phyloP scores from a whole-genome alignment of 53 echinoderm and acorn worm genomes.

The Apostichopus leukothele region DNA sequence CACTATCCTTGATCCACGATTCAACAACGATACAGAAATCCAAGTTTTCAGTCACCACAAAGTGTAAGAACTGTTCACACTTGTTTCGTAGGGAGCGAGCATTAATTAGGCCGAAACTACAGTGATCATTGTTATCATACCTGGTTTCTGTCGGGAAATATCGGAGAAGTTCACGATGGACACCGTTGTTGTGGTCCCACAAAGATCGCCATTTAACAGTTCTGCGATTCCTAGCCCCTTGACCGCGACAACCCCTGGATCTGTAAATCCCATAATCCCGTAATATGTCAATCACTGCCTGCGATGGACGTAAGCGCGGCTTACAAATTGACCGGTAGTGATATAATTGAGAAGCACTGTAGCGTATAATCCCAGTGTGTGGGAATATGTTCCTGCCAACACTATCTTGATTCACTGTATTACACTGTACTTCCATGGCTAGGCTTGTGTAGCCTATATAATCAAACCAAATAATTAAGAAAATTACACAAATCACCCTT shows the following conservation, averaged over 20 bases:
- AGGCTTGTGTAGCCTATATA: background rate
- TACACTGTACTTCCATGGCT: constrained; percentile 4
- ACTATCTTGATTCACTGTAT: background rate
- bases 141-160: constrained; percentile 24
- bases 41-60: constrained; percentile 4
- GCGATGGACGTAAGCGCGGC: background rate
- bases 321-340: background rate
- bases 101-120: constrained; percentile 39
- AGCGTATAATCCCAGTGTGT: constrained; percentile 10
- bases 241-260: constrained; percentile 9
- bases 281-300: background rate
- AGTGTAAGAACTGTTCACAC: constrained; percentile 20
- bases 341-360: constrained; percentile 19
- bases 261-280: background rate
- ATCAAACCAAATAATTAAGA: background rate
- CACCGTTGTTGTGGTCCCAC: constrained; percentile 1
- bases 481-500: background rate
- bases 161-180: constrained; percentile 13
- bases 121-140: constrained; percentile 39
- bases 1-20: constrained; percentile 34
- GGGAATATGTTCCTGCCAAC: background rate
- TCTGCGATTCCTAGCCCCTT: background rate
- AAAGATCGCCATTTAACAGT: background rate
- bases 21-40: constrained; percentile 34
- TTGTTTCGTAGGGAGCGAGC: constrained; percentile 37